Conservation (phyloP, 2,888 invertebrate species). For the Drosophila histrio region DNA sequence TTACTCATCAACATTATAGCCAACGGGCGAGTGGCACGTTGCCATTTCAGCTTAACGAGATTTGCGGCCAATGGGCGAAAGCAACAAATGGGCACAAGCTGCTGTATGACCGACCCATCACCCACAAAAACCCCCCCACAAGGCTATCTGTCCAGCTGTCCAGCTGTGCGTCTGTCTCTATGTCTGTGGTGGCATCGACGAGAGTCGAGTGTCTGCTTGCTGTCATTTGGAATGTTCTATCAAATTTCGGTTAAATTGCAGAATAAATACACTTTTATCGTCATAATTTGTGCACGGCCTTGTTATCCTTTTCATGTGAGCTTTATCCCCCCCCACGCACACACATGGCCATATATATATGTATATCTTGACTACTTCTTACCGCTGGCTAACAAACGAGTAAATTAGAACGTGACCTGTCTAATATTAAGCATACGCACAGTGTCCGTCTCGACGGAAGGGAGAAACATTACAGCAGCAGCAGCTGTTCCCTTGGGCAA, state of each 20-base stretch:
- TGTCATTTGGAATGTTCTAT: conserved; percentile 72
- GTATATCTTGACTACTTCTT: background rate
- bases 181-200: background rate
- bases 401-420: conserved; percentile 11
- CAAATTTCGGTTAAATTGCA: conserved; percentile 76
- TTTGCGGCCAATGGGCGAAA: conserved; percentile 66
- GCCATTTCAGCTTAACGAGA: conserved; percentile 80
- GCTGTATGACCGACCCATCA: too few species aligned
- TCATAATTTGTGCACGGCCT: conserved; percentile 72
- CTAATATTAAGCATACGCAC: conserved; percentile 54
- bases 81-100: conserved; percentile 52
- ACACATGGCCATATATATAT: background rate
- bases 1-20: conserved; percentile 68
- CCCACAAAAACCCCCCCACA: background rate
- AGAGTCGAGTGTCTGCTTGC: conserved; percentile 31
- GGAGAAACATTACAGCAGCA: background rate
- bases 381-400: background rate
- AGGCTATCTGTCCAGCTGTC: background rate
- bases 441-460: background rate
- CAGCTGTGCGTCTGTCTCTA: background rate
- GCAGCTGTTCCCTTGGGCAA: conserved; percentile 11
- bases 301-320: conserved; percentile 60
- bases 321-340: conserved; percentile 1
- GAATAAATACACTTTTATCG: conserved; percentile 80
- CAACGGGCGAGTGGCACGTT: conserved; percentile 65